Evolutionary conservation across 92 coral and sea anemone genomes (phyloP).

Genomic region (Palythoa grandis): DNA sequence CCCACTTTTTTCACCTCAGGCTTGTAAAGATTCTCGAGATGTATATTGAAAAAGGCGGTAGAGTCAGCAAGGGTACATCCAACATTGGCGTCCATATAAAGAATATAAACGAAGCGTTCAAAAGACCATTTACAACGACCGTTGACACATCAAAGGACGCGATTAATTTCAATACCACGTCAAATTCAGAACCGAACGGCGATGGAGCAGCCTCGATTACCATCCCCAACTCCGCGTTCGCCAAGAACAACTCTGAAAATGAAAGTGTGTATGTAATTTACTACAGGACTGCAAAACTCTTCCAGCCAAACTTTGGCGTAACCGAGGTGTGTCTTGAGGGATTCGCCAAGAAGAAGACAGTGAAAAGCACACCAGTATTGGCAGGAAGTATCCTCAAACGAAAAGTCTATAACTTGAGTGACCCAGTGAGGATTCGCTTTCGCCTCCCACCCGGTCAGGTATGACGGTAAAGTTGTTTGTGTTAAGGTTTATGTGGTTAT

Average conservation of each 20-base stretch:
- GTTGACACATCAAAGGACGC: constrained; percentile 59
- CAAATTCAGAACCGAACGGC: constrained; percentile 49
- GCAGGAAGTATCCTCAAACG: constrained; percentile 82
- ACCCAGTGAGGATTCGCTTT: constrained; percentile 83
- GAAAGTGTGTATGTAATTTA: constrained; percentile 86
- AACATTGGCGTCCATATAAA: constrained; percentile 80
- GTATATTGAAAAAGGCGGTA: constrained; percentile 90
- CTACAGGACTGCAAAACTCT: constrained; percentile 88
- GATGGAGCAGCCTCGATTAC: constrained; percentile 63
- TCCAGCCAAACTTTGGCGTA: constrained; percentile 72
- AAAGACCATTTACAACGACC: constrained; percentile 45
- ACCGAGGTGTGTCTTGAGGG: constrained; percentile 80
- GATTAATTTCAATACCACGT: constrained; percentile 62
- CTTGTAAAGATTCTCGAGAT: constrained; percentile 87
- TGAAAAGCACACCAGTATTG: constrained; percentile 80
- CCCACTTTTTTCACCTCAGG: constrained; percentile 43
- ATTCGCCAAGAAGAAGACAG: constrained; percentile 52
- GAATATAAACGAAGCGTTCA: constrained; percentile 42
- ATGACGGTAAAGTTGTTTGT: background rate
- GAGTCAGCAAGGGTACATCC: constrained; percentile 73
- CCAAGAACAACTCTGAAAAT: constrained; percentile 62
- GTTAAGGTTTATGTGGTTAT: too few species aligned
- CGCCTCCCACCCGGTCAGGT: constrained; percentile 80
- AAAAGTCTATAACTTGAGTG: constrained; percentile 70
- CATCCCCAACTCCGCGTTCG: constrained; percentile 69